Evolutionary conservation across 2,888 invertebrate species (phyloP).

Genomic region (Portevinia maculata): DNA sequence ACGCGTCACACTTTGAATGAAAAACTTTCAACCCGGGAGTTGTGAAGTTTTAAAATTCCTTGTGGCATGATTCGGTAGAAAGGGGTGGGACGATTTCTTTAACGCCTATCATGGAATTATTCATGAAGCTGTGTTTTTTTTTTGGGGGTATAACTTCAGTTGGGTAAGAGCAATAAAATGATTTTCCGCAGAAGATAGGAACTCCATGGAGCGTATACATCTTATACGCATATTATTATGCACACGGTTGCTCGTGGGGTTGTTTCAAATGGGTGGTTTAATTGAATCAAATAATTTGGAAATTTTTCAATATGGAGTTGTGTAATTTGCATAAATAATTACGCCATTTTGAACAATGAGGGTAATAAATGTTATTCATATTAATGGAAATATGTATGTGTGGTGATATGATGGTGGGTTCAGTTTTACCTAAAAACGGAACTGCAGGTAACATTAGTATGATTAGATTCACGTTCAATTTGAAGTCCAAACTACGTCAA

Average conservation of each 20-base stretch:
- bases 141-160: not conserved
- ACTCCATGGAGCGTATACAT: conserved; percentile 45
- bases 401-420: not conserved
- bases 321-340: conserved; percentile 62
- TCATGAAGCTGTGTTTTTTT: conserved; percentile 53
- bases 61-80: conserved; percentile 42
- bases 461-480: too few relatives aligned
- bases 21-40: conserved; percentile 62
- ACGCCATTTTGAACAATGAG: conserved; percentile 55
- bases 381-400: not conserved
- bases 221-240: conserved; percentile 57
- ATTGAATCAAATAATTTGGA: conserved; percentile 82
- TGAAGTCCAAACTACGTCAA: not conserved
- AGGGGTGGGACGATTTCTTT: conserved; percentile 25
- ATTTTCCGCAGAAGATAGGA: conserved; percentile 35
- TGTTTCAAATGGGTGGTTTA: conserved; percentile 74
- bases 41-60: conserved; percentile 68
- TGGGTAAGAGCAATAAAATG: conserved; percentile 28
- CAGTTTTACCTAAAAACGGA: not conserved
- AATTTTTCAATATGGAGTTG: conserved; percentile 75
- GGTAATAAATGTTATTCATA: conserved; percentile 2
- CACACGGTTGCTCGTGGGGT: conserved; percentile 36
- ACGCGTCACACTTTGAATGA: conserved; percentile 49
- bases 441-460: too few relatives aligned
- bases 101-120: conserved; percentile 58